Base-by-base conservation (phyloP, 2,797 vertebrate genomes). In the Microctenopoma steveboyesi region DNA sequence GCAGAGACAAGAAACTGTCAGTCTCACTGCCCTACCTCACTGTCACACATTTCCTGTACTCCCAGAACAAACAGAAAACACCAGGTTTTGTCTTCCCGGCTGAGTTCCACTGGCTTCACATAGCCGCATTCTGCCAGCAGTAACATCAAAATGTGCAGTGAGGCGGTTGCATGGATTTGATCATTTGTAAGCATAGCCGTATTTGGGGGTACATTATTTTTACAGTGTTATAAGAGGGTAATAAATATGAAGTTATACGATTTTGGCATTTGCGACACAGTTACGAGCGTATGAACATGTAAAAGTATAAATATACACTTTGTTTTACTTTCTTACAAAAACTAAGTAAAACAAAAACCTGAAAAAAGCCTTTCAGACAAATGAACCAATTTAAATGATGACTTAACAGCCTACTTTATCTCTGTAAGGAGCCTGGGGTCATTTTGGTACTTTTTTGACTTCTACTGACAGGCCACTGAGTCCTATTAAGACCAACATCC, bases 31-130 rank as follows among this genome's bases (percentile, higher is more conserved):
- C 43, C 74, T 45, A 50, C 42, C 51, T 66, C 63, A 46, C 60
- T 77, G 79, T 80, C 79, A 79, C 74, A 77, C 78, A 60, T 65
- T 58, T 65, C 81, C 75, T 68, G 62, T 69, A n/a, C 76, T 70
- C 46, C 58, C 15, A 30, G 52, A 75, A 74, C 79, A 77, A 85
- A 83, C 68, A 77, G 37, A 18, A 78, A 79, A 72, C 80, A 65
- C 76, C 49, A 16, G 64, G 68, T 72, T 58, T 73, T 76, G 47
- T 74, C 76, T 67, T 68, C 43, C 15, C 5, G 14, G 12, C 66
- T 46, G 60, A 76, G 54, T 69, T 78, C 45, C 73, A 50, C 69
- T 39, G 30, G 76, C 64, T 49, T 62, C 48, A 35, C 68, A 15
- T 60, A 71, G 64, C 72, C 50, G 53, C 51, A 50, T 76, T 58